Base-by-base conservation (phyloP, 2,888 invertebrate genomes). In the Meandrusa payeni region DNA sequence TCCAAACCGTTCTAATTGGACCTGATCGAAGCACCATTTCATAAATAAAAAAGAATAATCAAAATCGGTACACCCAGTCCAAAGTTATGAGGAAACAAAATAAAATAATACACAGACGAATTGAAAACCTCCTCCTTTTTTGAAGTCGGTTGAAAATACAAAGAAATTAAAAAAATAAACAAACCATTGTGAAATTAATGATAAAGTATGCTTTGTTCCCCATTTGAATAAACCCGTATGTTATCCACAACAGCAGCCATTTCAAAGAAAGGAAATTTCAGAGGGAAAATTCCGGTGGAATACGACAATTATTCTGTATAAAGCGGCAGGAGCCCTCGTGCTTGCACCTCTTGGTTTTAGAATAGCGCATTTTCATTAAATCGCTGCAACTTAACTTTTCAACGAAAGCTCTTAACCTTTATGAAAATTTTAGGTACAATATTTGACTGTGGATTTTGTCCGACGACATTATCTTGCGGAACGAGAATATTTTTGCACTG, bases 361-460 rank as follows among this genome's bases (percentile, higher is more conserved):
- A 69, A 66, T 64, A 55, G 71, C 71, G 57, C 67, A 66, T 64
- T 72, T 74, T 74, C 75, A 75, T 76, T 79, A 77, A 69, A 68
- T 69, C 63, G 57, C 51, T 52, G 53, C 59, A 60, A 66, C 59
- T 77, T 77, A 37, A 31, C 42, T 80, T 83, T 85, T 78, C 61
- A 61, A 68, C 71, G 67, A 81, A 81, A 80, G 81, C 83, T 83
- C 82, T 85, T 82, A 83, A 80, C 78, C 77, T 82, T 82, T 76
- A 76, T 76, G 33, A 34, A 64, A 64, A 69, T 67, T 66, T 67
- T 68, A 69, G 68, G 69, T 74, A 72, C 64, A 64, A 63, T 61
- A 70, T 73, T 81, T 69, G 58, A 65, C 61, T 65, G 71, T 62
- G 64, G 67, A 69, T 72, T 72, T 69, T 51, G 50, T 51, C 49